Evolutionary conservation across 2,113 vertebrate genomes (phyloP).

Genomic region (Austrofundulus limnaeus): DNA sequence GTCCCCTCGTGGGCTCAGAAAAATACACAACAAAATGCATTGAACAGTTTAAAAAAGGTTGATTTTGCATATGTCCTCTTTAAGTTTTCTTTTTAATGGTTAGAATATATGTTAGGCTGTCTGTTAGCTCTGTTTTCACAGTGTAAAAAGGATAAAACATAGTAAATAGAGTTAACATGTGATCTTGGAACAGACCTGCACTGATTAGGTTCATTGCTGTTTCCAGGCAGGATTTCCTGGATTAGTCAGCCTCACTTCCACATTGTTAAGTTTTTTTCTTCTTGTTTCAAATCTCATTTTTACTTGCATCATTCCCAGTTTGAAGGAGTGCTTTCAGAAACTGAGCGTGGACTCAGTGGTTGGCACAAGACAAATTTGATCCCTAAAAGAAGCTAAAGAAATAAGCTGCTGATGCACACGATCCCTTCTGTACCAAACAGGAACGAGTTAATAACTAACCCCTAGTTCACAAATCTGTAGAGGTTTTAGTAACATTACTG

Average conservation of each 20-base stretch:
- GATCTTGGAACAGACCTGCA: background rate
- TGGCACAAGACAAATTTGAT: conserved; percentile 25
- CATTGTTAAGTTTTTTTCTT: conserved; percentile 6
- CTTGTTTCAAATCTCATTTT: conserved; percentile 11
- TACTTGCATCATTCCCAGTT: conserved; percentile 12
- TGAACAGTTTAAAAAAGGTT: too few relatives aligned
- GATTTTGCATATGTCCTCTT: too few relatives aligned
- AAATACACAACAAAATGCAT: too few relatives aligned
- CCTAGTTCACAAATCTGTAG: background rate
- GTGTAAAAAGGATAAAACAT: conserved; percentile 6
- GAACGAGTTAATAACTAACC: background rate
- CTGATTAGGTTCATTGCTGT: conserved; percentile 23
- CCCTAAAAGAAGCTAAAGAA: conserved; percentile 25
- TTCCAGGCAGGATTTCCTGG: conserved; percentile 40
- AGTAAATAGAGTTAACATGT: conserved; percentile 37
- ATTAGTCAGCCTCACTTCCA: conserved; percentile 20
- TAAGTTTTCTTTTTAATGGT: too few relatives aligned
- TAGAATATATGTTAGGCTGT: background rate
- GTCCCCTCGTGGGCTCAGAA: too few relatives aligned
- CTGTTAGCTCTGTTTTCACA: too few relatives aligned
- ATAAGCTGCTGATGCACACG: conserved; percentile 28
- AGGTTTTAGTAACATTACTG: background rate
- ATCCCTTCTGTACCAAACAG: conserved; percentile 4
- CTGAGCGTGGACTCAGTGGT: conserved; percentile 1
- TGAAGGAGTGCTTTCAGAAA: conserved; percentile 13